These are phyloP conservation scores for Nibea coibor DNA, from an alignment of 2,113 vertebrate genomes.

Conservation along the genomic window DNA sequence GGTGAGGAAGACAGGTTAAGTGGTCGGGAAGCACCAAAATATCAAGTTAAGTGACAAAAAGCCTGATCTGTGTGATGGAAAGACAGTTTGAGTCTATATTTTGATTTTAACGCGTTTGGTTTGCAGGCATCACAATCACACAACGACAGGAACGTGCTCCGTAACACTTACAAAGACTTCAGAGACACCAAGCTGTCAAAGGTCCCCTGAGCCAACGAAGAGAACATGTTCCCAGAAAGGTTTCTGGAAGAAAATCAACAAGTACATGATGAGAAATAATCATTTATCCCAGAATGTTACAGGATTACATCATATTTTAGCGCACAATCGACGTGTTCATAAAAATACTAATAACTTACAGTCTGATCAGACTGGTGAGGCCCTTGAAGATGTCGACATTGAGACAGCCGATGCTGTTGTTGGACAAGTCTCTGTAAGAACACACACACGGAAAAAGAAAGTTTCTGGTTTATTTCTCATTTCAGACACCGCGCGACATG, in stretches of 20 bases:
- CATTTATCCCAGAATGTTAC: neutral
- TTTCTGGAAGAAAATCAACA: conserved; percentile 83
- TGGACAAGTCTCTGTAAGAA: conserved; percentile 90
- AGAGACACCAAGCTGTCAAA: conserved; percentile 93
- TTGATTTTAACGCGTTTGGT: neutral
- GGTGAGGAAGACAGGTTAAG: neutral
- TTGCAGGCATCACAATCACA: neutral
- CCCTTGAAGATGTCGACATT: conserved; percentile 94
- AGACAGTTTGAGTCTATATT: neutral
- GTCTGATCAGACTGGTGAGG: conserved; percentile 88
- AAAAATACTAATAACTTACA: conserved; percentile 87
- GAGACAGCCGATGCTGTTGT: conserved; percentile 96
- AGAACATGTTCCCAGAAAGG: conserved; percentile 96
- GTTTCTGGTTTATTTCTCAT: conserved; percentile 5
- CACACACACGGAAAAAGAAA: conserved; percentile 13
- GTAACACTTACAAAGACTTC: conserved; percentile 91
- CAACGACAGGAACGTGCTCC: neutral
- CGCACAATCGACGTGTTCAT: neutral
- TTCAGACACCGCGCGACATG: conserved; percentile 3
- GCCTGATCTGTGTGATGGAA: neutral
- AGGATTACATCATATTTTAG: neutral
- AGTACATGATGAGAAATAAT: neutral
- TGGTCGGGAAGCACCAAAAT: neutral
- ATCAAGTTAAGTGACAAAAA: neutral
- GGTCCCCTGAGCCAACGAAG: conserved; percentile 91